Evolutionary conservation across 2,888 invertebrate genomes (phyloP).

Genomic region (Listrodromus nycthemerus): DNA sequence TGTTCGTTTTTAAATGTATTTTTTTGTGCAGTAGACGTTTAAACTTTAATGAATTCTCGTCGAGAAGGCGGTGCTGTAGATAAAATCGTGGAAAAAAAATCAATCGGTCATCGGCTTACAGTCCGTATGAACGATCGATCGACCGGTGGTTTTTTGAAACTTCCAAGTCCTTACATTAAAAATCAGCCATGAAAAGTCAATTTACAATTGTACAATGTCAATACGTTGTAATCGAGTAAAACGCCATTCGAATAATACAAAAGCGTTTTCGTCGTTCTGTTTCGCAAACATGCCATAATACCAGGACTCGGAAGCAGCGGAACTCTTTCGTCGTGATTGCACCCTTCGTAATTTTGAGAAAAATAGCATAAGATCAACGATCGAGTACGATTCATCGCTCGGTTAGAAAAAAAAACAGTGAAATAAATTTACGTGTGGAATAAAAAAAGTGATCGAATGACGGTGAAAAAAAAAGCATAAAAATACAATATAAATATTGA

Average conservation of each 20-base stretch:
- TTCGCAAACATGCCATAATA: slow-evolving; percentile 69
- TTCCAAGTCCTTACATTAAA: slow-evolving; percentile 46
- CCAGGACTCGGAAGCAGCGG: slow-evolving; percentile 71
- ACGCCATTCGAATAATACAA: slow-evolving; percentile 29
- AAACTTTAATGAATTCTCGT: slow-evolving; percentile 80
- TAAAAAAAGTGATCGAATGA: slow-evolving; percentile 15
- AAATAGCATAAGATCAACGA: background rate
- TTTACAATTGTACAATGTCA: slow-evolving; percentile 38
- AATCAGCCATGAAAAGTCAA: slow-evolving; percentile 54
- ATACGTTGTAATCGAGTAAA: background rate
- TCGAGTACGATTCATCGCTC: slow-evolving; percentile 2
- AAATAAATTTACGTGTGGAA: slow-evolving; percentile 16
- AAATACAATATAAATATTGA: slow-evolving; percentile 25
- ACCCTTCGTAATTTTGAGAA: slow-evolving; percentile 14
- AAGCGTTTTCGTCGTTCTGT: slow-evolving; percentile 15
- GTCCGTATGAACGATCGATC: slow-evolving; percentile 54
- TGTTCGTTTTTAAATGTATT: slow-evolving; percentile 71
- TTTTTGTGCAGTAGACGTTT: slow-evolving; percentile 84
- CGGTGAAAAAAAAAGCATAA: slow-evolving; percentile 8
- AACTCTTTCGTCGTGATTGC: slow-evolving; percentile 32
- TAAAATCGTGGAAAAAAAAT: slow-evolving; percentile 80
- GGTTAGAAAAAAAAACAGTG: background rate
- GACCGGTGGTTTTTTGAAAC: slow-evolving; percentile 35
- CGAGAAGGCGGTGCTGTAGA: slow-evolving; percentile 80
- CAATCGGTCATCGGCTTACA: slow-evolving; percentile 58